A percentile compares a stretch with the other conserved stretches of the same genome.
phyloP scores from a whole-genome alignment of 1,140 invertebrate genomes.

The Eulimnadia texana region DNA sequence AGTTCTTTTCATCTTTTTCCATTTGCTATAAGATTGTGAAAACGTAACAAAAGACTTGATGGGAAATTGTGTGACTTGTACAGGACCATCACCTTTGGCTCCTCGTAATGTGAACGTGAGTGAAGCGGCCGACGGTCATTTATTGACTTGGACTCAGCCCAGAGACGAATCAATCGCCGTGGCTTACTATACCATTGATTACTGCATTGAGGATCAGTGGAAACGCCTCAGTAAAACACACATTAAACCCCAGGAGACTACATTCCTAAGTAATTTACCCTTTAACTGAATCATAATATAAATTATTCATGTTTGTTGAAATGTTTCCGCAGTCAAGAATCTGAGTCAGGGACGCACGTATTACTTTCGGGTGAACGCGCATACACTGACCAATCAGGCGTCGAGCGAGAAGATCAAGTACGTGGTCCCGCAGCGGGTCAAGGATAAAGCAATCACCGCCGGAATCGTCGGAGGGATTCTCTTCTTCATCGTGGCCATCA shows the following conservation, averaged over 20 bases:
- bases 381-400: constrained; percentile 65
- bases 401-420: constrained; percentile 71
- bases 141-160: constrained; percentile 78
- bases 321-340: constrained; percentile 59
- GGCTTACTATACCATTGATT: constrained; percentile 83
- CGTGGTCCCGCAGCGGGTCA: constrained; percentile 69
- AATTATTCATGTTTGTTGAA: constrained; percentile 9
- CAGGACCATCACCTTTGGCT: constrained; percentile 73
- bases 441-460: constrained; percentile 83
- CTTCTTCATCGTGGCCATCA: constrained; percentile 92
- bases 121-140: constrained; percentile 67
- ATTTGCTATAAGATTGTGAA: neutral
- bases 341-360: constrained; percentile 75
- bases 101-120: constrained; percentile 75
- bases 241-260: constrained; percentile 72
- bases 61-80: no score
- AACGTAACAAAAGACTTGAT: no score
- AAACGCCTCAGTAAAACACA: constrained; percentile 70
- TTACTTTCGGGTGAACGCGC: constrained; percentile 74
- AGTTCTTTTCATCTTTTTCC: neutral
- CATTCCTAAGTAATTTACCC: constrained; percentile 54
- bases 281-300: constrained; percentile 12
- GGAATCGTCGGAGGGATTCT: constrained; percentile 85
- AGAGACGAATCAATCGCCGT: constrained; percentile 44
- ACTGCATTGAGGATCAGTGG: constrained; percentile 71